Conservation (phyloP, 2,888 invertebrate species). For the Spicauda simplicius region DNA sequence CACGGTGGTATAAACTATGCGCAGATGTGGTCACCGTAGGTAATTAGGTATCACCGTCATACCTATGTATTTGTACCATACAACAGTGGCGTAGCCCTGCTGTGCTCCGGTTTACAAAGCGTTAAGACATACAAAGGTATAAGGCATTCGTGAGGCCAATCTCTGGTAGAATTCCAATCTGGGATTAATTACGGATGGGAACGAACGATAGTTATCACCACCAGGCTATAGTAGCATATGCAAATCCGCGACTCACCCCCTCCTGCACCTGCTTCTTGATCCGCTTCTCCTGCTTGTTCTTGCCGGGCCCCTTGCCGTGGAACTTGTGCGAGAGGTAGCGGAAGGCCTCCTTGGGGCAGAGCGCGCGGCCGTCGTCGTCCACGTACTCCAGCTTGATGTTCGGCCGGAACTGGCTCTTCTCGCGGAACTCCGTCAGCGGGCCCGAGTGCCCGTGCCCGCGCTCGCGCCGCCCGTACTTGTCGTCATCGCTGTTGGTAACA, state of each 20-base stretch:
- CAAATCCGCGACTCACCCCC: slow-evolving; percentile 84
- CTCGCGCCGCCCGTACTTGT: slow-evolving; percentile 90
- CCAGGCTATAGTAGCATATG: too few relatives aligned
- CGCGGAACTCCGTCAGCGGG: slow-evolving; percentile 96
- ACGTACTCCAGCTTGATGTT: slow-evolving; percentile 98
- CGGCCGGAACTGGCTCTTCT: slow-evolving; percentile 95
- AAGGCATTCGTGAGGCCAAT: too few relatives aligned
- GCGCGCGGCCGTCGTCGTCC: slow-evolving; percentile 96
- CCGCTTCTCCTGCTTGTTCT: slow-evolving; percentile 98
- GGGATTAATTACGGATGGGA: too few relatives aligned
- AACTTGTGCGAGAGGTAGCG: slow-evolving; percentile 98
- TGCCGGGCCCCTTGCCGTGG: slow-evolving; percentile 99
- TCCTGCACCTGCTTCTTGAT: slow-evolving; percentile 97
- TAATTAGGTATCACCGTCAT: too few relatives aligned
- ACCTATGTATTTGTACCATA: too few relatives aligned
- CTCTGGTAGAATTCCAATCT: too few relatives aligned
- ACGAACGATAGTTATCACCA: too few relatives aligned
- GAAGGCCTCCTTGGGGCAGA: slow-evolving; percentile 98
- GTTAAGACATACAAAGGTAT: too few relatives aligned
- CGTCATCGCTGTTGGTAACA: slow-evolving; percentile 87
- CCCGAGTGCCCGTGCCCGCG: slow-evolving; percentile 81
- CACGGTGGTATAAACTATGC: too few relatives aligned
- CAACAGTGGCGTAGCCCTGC: too few relatives aligned
- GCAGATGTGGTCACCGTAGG: too few relatives aligned
- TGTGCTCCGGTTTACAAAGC: too few relatives aligned